Conservation (phyloP, 2,113 vertebrate species). For the Megaceryle maxima region DNA sequence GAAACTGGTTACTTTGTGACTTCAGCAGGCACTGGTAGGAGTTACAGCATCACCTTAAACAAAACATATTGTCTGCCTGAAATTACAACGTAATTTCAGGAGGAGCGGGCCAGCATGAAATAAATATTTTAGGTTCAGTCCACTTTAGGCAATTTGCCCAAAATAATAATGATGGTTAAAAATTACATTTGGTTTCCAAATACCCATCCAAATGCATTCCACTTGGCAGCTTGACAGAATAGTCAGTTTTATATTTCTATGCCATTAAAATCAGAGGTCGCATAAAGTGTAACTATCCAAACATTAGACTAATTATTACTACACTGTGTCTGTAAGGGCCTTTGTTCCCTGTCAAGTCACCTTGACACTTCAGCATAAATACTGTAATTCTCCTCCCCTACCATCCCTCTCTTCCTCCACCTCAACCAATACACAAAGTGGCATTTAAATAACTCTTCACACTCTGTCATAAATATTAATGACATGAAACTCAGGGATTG, state of each 20-base stretch:
- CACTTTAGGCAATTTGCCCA: neutral
- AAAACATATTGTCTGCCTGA: neutral
- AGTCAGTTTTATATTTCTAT: neutral
- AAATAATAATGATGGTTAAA: constrained; percentile 26
- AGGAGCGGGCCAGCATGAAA: neutral
- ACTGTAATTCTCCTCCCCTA: neutral
- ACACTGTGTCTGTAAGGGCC: neutral
- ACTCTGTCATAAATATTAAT: constrained; percentile 51
- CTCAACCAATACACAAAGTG: neutral
- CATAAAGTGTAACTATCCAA: constrained; percentile 10
- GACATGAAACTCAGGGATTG: neutral
- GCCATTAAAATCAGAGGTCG: constrained; percentile 5
- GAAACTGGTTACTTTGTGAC: neutral
- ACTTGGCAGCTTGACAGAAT: neutral
- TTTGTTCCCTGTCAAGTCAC: neutral
- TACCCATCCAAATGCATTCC: neutral
- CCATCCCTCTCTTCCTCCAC: neutral
- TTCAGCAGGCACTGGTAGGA: neutral
- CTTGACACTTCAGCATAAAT: neutral
- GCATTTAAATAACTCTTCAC: constrained; percentile 28
- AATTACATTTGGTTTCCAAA: neutral
- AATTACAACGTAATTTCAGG: neutral
- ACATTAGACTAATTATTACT: constrained; percentile 27
- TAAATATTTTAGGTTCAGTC: constrained; percentile 14
- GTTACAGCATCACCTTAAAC: neutral